Conservation (phyloP, 1,140 invertebrate genomes). For the Drosophila obscura region DNA sequence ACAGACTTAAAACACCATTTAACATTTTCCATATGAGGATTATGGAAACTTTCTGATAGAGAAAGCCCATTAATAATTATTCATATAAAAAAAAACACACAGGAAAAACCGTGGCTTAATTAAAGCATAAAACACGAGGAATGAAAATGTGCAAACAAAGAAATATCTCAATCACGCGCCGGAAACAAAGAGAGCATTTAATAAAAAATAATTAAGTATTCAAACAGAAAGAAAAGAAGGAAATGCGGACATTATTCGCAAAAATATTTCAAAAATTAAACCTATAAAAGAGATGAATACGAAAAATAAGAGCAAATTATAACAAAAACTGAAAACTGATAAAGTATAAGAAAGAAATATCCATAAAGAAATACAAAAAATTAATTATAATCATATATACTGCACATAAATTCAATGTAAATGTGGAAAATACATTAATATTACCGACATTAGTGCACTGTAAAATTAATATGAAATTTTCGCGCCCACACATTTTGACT, state of each 20-base stretch:
- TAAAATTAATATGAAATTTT: constrained; percentile 27
- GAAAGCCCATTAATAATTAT: constrained; percentile 30
- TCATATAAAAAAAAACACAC: constrained; percentile 2
- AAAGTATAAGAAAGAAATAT: neutral
- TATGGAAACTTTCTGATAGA: constrained; percentile 37
- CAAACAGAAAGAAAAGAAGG: constrained; percentile 4
- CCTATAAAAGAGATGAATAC: no score
- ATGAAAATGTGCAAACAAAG: constrained; percentile 19
- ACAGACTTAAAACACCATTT: constrained; percentile 9
- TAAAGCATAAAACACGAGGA: constrained; percentile 27
- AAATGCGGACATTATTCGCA: constrained; percentile 8
- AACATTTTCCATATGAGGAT: constrained; percentile 21
- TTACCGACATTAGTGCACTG: neutral
- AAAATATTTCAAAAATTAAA: no score
- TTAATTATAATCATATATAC: constrained; percentile 1
- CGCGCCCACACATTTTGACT: constrained; percentile 5
- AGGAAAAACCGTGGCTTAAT: constrained; percentile 37
- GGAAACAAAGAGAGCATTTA: constrained; percentile 36
- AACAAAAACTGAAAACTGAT: constrained; percentile 2
- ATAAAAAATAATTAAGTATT: constrained; percentile 45
- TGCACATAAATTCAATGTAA: constrained; percentile 5
- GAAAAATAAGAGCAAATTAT: neutral
- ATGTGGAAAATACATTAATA: constrained; percentile 6
- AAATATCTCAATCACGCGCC: constrained; percentile 12
- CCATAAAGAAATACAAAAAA: neutral